These are phyloP conservation scores for Drosophila atroscutellata DNA, from an alignment of 2,888 invertebrate genomes.

Conservation along the genomic window DNA sequence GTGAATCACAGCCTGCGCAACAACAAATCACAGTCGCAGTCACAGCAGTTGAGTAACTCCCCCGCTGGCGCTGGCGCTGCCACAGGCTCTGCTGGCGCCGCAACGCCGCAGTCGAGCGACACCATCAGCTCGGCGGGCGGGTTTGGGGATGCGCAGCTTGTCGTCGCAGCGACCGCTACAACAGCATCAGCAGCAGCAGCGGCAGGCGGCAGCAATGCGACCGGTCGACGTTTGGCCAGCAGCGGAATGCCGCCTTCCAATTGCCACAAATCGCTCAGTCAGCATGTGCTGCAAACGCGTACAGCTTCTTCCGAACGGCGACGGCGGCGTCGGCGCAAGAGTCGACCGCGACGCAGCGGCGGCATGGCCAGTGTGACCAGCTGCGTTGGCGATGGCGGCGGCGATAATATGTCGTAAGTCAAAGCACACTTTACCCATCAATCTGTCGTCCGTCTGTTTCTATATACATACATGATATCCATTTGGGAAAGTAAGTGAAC, in stretches of 20 bases:
- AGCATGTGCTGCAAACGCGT: slow-evolving; percentile 83
- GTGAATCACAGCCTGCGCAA: slow-evolving; percentile 85
- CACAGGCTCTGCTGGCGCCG: slow-evolving; percentile 33
- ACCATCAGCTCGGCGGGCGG: slow-evolving; percentile 84
- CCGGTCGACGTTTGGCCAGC: slow-evolving; percentile 83
- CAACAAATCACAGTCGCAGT: slow-evolving; percentile 59
- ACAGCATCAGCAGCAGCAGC: slow-evolving; percentile 11
- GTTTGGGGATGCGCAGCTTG: slow-evolving; percentile 83
- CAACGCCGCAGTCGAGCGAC: slow-evolving; percentile 81
- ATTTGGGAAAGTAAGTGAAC: neutral
- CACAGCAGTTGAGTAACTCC: slow-evolving; percentile 28
- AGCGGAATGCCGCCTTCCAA: slow-evolving; percentile 68
- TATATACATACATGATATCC: too few species aligned
- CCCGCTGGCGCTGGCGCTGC: slow-evolving; percentile 19
- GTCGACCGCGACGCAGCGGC: slow-evolving; percentile 83
- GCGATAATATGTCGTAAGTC: slow-evolving; percentile 83
- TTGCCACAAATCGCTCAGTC: slow-evolving; percentile 83
- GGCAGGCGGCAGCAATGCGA: slow-evolving; percentile 83
- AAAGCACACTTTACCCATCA: neutral
- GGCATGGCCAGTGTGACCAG: slow-evolving; percentile 80
- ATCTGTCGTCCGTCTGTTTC: neutral
- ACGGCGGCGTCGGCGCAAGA: slow-evolving; percentile 83
- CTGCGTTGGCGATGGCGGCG: slow-evolving; percentile 79
- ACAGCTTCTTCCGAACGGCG: slow-evolving; percentile 84
- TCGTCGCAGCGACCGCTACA: slow-evolving; percentile 71